phyloP scores from a whole-genome alignment of 2,113 vertebrate genomes.

The Passer montanus region DNA sequence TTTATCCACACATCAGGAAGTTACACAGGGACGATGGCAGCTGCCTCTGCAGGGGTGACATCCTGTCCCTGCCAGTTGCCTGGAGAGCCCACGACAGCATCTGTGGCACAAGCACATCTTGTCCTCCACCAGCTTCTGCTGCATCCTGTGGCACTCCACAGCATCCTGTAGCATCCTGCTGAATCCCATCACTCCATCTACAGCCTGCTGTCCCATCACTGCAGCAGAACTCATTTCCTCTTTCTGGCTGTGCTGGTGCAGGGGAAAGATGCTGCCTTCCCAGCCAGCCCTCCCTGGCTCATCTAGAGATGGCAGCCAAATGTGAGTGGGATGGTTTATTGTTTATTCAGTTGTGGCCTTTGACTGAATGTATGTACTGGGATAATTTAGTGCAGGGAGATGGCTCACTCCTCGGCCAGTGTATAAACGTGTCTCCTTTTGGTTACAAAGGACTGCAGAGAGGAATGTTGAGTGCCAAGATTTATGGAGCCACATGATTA shows the following conservation, averaged over 20 bases:
- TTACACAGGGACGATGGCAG: background rate
- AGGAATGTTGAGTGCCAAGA: background rate
- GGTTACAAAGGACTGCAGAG: background rate
- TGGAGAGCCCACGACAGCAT: accelerated
- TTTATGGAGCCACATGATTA: background rate
- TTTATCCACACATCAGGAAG: accelerated
- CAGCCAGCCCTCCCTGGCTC: background rate
- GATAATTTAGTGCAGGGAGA: background rate
- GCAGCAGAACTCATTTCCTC: background rate
- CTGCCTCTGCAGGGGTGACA: background rate
- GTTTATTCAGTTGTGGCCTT: background rate
- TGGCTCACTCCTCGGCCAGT: background rate
- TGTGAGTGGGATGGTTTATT: background rate
- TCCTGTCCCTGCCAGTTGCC: background rate
- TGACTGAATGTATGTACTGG: background rate
- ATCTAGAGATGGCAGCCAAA: background rate
- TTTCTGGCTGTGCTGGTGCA: background rate
- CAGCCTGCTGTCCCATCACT: background rate
- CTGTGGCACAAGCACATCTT: background rate
- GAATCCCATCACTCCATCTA: background rate
- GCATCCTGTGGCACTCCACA: background rate
- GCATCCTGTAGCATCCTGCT: background rate
- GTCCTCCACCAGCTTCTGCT: background rate
- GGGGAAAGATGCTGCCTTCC: background rate
- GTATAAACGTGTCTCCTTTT: accelerated